A percentile compares a stretch with the other conserved stretches of the same genome.
phyloP scores from a whole-genome alignment of 1,140 invertebrate species.

The Homarus americanus region DNA sequence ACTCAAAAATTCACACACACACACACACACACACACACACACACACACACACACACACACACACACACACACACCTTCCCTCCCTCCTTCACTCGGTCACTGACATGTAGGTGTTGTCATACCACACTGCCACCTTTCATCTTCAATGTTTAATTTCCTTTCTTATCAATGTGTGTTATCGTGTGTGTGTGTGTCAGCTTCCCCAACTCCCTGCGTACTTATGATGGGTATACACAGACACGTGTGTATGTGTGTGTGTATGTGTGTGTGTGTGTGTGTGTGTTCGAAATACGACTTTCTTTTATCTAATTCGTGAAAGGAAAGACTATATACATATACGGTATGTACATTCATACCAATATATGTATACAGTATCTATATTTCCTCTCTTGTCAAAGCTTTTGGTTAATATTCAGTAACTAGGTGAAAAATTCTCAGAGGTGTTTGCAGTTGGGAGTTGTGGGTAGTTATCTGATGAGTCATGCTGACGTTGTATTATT shows the following conservation, averaged over 20 bases:
- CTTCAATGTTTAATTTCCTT: background rate
- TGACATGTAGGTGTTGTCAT: background rate
- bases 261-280: background rate
- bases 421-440: too few relatives aligned
- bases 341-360: too few relatives aligned
- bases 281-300: background rate
- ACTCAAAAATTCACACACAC: background rate
- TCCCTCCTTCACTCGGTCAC: background rate
- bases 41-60: background rate
- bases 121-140: background rate
- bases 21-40: background rate
- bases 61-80: background rate
- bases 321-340: too few relatives aligned
- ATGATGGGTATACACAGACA: background rate
- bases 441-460: too few relatives aligned
- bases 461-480: too few relatives aligned
- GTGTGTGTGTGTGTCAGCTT: conserved; percentile 1
- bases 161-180: background rate
- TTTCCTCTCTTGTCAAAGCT: too few relatives aligned
- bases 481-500: too few relatives aligned
- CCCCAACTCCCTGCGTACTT: too few relatives aligned
- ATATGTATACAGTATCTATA: too few relatives aligned
- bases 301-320: background rate
- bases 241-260: background rate
- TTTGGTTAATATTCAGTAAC: too few relatives aligned